Percentiles rank a stretch among this genome's conserved stretches.
Conservation (phyloP, 2,888 invertebrate genomes). For the Papilio protenor region DNA sequence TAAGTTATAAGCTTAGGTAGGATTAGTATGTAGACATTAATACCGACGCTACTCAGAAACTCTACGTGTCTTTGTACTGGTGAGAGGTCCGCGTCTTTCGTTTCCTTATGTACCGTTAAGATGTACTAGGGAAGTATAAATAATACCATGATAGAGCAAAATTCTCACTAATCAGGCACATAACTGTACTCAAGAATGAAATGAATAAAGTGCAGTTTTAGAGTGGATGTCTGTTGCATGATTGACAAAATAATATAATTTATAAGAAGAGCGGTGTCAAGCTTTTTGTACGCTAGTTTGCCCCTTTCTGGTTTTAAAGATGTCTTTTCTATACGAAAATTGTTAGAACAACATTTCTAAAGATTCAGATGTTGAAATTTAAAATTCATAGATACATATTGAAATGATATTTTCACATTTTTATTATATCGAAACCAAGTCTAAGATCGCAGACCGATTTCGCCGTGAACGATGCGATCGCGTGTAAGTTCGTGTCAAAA, state of each 20-base stretch:
- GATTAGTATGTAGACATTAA: slow-evolving; percentile 3
- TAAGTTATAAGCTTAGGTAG: slow-evolving; percentile 3
- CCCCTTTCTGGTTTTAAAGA: too few species aligned
- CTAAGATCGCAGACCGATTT: slow-evolving; percentile 38
- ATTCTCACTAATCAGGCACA: background rate
- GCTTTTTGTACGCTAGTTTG: background rate
- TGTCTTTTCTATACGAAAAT: too few species aligned
- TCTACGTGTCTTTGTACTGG: slow-evolving; percentile 19
- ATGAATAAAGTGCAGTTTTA: background rate
- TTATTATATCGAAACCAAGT: slow-evolving; percentile 48
- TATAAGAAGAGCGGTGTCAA: background rate
- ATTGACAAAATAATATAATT: background rate
- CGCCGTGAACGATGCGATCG: slow-evolving; percentile 37
- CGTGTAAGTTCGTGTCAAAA: slow-evolving; percentile 55
- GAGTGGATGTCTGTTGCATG: background rate
- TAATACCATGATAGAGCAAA: background rate
- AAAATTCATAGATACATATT: background rate
- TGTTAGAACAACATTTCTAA: background rate
- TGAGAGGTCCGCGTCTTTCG: slow-evolving; percentile 18
- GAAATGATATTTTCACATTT: background rate
- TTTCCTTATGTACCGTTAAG: background rate
- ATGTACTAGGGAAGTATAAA: background rate
- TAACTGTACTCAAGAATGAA: background rate
- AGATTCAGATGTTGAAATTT: slow-evolving; percentile 1
- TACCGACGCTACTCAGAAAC: slow-evolving; percentile 2